A percentile compares a stretch with the other conserved stretches of the same genome.
phyloP scores from a whole-genome alignment of 2,797 vertebrate genomes.

The Cyprinodon diabolis region DNA sequence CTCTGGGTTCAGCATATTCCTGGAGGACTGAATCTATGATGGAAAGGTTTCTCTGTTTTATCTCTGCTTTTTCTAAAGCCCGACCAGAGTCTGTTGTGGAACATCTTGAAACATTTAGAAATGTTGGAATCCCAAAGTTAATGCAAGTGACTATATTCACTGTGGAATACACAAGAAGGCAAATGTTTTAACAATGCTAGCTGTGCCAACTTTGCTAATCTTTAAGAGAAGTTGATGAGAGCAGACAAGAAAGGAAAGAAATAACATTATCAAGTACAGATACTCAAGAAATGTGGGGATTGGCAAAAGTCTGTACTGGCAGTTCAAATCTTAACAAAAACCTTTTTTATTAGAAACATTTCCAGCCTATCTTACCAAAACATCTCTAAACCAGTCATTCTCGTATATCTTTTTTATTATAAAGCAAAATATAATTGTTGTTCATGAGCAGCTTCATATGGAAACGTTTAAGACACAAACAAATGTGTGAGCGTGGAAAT shows the following conservation, averaged over 20 bases:
- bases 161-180: neutral
- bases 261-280: neutral
- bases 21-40: neutral
- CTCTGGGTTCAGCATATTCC: neutral
- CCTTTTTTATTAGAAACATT: neutral
- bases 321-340: neutral
- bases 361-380: neutral
- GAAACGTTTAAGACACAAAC: constrained; percentile 48
- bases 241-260: neutral
- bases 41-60: neutral
- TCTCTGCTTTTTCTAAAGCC: neutral
- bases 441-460: constrained; percentile 30
- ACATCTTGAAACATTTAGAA: constrained; percentile 1
- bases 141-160: neutral
- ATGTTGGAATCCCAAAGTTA: neutral
- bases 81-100: neutral
- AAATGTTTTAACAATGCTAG: neutral
- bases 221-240: neutral
- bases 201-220: neutral
- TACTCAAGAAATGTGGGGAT: neutral
- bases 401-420: constrained; percentile 5
- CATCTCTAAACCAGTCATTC: neutral
- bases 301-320: neutral
- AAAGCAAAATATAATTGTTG: constrained; percentile 2
- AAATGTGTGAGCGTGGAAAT: constrained; percentile 19